Percentiles rank a stretch among this genome's conserved stretches.
phyloP scores from a whole-genome alignment of 2,888 invertebrate species.

The Aspidiotus destructor region DNA sequence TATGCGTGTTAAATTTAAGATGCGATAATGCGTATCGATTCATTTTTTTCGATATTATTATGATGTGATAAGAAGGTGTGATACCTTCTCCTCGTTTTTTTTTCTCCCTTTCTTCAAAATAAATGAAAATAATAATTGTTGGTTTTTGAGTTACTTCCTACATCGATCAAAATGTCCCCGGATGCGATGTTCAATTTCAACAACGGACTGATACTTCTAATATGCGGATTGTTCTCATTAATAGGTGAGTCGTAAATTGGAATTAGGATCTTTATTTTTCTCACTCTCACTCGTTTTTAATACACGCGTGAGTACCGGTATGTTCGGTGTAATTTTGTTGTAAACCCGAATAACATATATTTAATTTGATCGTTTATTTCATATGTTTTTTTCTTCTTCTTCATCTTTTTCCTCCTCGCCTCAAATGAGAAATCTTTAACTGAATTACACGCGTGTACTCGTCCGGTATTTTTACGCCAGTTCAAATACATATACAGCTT shows the following conservation, averaged over 20 bases:
- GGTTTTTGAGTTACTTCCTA: no score
- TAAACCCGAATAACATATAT: no score
- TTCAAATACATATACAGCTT: no score
- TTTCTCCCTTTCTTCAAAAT: neutral
- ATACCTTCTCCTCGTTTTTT: conserved; percentile 11
- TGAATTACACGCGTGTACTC: no score
- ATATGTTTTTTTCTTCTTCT: no score
- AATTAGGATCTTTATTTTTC: neutral
- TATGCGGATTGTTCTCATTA: conserved; percentile 30
- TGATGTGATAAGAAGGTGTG: neutral
- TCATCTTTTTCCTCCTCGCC: no score
- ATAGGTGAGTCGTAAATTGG: conserved; percentile 16
- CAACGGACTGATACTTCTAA: conserved; percentile 21
- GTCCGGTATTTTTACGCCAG: no score
- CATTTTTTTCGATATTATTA: neutral
- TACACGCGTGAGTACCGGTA: no score
- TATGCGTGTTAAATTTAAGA: conserved; percentile 4
- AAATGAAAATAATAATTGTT: neutral
- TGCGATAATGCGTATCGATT: neutral
- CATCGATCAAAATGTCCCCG: conserved; percentile 14
- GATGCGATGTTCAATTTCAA: conserved; percentile 26
- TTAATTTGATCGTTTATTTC: no score
- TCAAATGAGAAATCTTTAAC: no score
- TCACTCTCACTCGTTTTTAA: neutral
- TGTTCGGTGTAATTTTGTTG: no score